Percentiles rank a stretch among this genome's conserved stretches.
Evolutionary conservation across 2,888 invertebrate genomes (phyloP).

Genomic region (Amiota minor): DNA sequence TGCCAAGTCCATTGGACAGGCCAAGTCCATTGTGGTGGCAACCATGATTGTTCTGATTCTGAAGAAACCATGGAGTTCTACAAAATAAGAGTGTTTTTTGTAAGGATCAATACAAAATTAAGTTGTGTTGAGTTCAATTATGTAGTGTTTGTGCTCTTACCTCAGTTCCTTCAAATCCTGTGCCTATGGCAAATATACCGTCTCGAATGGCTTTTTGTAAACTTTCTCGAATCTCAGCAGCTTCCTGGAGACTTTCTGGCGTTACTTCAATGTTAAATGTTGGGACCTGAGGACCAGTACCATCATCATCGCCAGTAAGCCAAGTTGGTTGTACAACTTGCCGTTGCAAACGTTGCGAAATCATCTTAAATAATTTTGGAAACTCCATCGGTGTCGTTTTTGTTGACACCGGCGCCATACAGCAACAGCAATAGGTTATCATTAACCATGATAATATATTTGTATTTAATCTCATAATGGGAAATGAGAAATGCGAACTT

Average conservation of each 20-base stretch:
- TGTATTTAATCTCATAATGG: too few relatives aligned
- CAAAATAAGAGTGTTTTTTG: too few relatives aligned
- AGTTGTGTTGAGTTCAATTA: not conserved
- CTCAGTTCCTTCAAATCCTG: constrained; percentile 33
- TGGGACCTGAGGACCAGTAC: not conserved
- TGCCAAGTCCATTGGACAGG: too few relatives aligned
- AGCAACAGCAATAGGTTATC: too few relatives aligned
- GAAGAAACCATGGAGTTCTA: too few relatives aligned
- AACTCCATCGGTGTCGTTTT: not conserved
- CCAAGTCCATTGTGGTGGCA: too few relatives aligned
- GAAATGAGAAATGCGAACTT: too few relatives aligned
- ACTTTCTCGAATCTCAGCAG: constrained; percentile 51
- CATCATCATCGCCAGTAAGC: constrained; percentile 39
- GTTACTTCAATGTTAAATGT: constrained; percentile 54
- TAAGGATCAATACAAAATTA: too few relatives aligned
- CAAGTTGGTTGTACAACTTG: constrained; percentile 62
- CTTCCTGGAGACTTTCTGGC: constrained; percentile 53
- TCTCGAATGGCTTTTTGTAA: constrained; percentile 61
- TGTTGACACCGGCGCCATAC: not conserved
- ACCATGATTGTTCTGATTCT: too few relatives aligned
- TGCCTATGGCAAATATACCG: constrained; percentile 55
- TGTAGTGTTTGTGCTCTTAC: not conserved
- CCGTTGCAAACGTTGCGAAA: constrained; percentile 35
- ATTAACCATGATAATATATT: too few relatives aligned
- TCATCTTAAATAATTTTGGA: not conserved